A percentile compares a stretch with the other conserved stretches of the same genome.
These are phyloP conservation scores for Aphrocallistes beatrix DNA, from an alignment of 37 sponge, comb jelly and placozoan genomes.

Conservation along the genomic window DNA sequence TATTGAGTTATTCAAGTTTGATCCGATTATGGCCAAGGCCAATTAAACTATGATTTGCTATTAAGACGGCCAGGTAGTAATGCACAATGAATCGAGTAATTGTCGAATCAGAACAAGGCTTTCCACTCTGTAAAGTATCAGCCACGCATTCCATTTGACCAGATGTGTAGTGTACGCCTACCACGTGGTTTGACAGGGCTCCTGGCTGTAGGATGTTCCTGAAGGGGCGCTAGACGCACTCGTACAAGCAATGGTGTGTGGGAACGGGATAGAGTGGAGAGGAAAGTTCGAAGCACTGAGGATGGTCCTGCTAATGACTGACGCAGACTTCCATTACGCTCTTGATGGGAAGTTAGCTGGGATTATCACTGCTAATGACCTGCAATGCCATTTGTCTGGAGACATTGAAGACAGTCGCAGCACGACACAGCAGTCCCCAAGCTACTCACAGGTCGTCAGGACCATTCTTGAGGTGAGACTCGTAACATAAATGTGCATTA, in stretches of 20 bases:
- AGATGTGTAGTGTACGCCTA: too few species aligned
- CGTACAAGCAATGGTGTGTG: slow-evolving; percentile 55
- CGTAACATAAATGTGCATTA: too few species aligned
- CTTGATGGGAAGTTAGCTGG: slow-evolving; percentile 52
- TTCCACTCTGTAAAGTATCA: too few species aligned
- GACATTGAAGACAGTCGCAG: not conserved
- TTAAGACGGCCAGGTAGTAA: too few species aligned
- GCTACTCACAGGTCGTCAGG: not conserved
- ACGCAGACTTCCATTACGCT: slow-evolving; percentile 66
- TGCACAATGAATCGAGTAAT: too few species aligned
- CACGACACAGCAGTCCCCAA: not conserved
- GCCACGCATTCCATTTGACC: too few species aligned
- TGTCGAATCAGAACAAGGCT: too few species aligned
- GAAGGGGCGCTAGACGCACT: slow-evolving; percentile 62
- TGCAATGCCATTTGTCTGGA: not conserved
- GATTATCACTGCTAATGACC: not conserved
- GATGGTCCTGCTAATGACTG: slow-evolving; percentile 51
- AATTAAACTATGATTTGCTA: too few species aligned
- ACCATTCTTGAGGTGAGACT: not conserved
- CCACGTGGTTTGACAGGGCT: too few species aligned
- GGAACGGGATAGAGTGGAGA: slow-evolving; percentile 56
- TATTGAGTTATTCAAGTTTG: too few species aligned
- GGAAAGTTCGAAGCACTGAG: slow-evolving; percentile 31
- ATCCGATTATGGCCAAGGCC: too few species aligned
- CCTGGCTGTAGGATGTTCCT: slow-evolving; percentile 52